Evolutionary conservation across 2,888 invertebrate species (phyloP).

Genomic region (Hirtodrosophila histrioides): DNA sequence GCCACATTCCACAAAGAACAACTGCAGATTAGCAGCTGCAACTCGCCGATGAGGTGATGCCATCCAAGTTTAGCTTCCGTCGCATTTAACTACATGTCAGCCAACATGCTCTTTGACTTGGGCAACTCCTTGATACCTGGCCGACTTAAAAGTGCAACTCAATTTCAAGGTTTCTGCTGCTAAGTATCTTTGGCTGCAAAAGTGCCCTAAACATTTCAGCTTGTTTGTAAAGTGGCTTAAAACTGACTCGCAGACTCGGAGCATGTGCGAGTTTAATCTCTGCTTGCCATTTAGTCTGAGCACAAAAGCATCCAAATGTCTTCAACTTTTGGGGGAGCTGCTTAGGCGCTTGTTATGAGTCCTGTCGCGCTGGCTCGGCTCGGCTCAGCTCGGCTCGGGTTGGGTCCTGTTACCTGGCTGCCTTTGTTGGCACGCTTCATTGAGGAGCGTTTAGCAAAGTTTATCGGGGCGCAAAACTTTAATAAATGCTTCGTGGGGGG

Average conservation of each 20-base stretch:
- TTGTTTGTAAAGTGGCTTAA: constrained; percentile 72
- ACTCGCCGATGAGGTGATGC: too few relatives aligned
- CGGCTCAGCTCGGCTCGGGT: not conserved
- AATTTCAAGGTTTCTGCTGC: constrained; percentile 25
- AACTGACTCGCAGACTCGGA: constrained; percentile 29
- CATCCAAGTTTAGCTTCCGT: too few relatives aligned
- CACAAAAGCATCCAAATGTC: constrained; percentile 56
- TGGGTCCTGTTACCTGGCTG: constrained; percentile 22
- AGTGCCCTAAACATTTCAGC: constrained; percentile 54
- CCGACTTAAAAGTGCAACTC: too few relatives aligned
- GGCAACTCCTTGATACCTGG: not conserved
- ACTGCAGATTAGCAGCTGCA: too few relatives aligned
- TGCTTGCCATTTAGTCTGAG: constrained; percentile 64
- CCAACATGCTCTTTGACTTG: not conserved
- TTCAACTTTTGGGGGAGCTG: constrained; percentile 44
- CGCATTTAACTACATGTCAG: too few relatives aligned
- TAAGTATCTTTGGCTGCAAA: constrained; percentile 28
- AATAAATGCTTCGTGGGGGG: constrained; percentile 35
- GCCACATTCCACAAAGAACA: too few relatives aligned
- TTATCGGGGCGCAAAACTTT: constrained; percentile 53
- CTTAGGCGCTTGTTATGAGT: constrained; percentile 35
- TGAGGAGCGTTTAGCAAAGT: constrained; percentile 67
- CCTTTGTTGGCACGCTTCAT: constrained; percentile 62
- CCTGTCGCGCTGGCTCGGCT: constrained; percentile 8
- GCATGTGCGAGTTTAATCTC: constrained; percentile 55